Conservation (phyloP, 2,888 invertebrate genomes). For the Drosophila merina region DNA sequence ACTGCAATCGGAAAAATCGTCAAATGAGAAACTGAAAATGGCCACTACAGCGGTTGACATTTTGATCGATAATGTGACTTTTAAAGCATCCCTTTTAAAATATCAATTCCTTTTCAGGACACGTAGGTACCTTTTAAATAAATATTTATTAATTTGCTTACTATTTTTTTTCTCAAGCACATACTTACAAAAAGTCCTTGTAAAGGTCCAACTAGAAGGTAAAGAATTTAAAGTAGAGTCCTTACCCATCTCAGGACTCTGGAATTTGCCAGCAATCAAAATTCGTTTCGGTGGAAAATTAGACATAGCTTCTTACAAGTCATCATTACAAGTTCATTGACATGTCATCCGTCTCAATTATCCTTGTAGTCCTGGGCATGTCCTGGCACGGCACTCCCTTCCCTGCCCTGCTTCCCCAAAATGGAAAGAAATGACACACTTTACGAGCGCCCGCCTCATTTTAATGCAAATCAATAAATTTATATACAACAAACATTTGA, state of each 20-base stretch:
- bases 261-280: conserved; percentile 42
- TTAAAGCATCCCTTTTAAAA: background rate
- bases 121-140: no score
- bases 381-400: conserved; percentile 1
- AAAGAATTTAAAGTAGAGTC: no score
- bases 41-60: background rate
- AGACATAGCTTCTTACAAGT: conserved; percentile 22
- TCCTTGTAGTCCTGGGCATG: background rate
- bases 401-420: conserved; percentile 1
- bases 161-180: no score
- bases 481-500: conserved; percentile 51
- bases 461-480: conserved; percentile 65
- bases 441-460: conserved; percentile 27
- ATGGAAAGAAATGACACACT: conserved; percentile 28
- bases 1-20: background rate
- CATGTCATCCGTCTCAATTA: conserved; percentile 77
- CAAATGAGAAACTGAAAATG: background rate
- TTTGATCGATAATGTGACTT: background rate
- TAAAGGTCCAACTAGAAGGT: no score
- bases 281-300: conserved; percentile 55
- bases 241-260: no score
- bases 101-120: background rate
- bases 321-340: conserved; percentile 64
- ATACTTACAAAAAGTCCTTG: no score
- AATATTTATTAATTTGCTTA: no score